Evolutionary conservation across 2,888 invertebrate species (phyloP), one percentile per base, ranked within the genome.

Genomic region (Leptopterna dolabrata): DNA sequence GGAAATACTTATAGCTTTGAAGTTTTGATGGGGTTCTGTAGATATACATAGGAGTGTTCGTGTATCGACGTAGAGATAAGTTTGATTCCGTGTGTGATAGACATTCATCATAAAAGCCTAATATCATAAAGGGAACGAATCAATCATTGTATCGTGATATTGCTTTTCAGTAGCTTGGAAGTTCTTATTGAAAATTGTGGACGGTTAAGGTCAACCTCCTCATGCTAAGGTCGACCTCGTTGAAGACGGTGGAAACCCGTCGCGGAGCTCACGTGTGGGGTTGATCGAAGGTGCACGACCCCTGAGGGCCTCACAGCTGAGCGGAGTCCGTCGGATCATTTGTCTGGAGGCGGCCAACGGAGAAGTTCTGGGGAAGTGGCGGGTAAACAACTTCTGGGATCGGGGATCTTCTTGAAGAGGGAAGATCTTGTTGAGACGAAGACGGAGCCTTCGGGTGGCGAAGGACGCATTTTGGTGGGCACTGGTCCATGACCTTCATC

Each of bases 281-380:
- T n/a, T 41, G 78, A 78, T 78, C 78, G 78, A 78, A 78, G 78
- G 78, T 78, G 78, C 78, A n/a, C 45, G 78, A 45, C 78, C 78
- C 43, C 73, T 30, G 0, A 7, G 4, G 27, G 51, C 71, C 27
- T 7, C 71, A 16, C 36, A 36, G 73, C 30, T 9, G 36, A 73
- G 36, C 73, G 7, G 55, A 45, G 45, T n/a, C 51, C n/a, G 51
- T 16, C 51, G 63, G 27, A 19, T 63, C 73, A 73, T 73, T 73
- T 73, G 73, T 41, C 41, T 36, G 30, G 16, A 30, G 41, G 36
- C 29, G 71, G 71, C 29, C 27, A n/a, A 1, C 30, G 71, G 29
- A 13, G 36, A 36, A 70, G 70, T 70, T 27, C 71, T 71, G n/a
- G n/a, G 16, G n/a, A n/a, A n/a, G 36, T 7, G 36, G 36, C 36